phyloP scores from a whole-genome alignment of 1,140 invertebrate species.

The Halesus radiatus region DNA sequence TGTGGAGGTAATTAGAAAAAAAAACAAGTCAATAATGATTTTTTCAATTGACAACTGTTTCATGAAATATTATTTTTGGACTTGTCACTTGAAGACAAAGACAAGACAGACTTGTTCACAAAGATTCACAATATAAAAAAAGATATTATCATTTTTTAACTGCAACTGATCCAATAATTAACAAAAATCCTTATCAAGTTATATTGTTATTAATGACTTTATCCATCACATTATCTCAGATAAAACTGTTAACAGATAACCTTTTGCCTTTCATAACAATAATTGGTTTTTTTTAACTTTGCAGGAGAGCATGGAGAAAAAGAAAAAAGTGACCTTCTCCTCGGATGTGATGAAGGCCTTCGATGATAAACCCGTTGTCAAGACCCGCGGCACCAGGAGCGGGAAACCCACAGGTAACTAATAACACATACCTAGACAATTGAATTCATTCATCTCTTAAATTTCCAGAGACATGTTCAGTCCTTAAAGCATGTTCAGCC shows the following conservation, averaged over 20 bases:
- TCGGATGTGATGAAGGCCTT: constrained; percentile 12
- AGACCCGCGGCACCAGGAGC: background rate
- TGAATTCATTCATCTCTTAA: background rate
- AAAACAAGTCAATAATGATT: no score
- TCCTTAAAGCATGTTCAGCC: no score
- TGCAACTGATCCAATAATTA: background rate
- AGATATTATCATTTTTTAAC: background rate
- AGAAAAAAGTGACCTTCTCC: constrained; percentile 49
- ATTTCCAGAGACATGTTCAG: no score
- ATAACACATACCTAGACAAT: background rate
- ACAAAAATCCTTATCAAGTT: background rate
- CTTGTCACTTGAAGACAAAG: no score
- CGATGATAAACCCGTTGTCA: background rate
- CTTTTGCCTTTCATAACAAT: background rate
- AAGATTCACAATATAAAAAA: no score
- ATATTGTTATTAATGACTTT: background rate
- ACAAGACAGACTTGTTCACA: no score
- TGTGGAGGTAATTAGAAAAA: no score
- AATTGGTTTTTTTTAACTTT: background rate
- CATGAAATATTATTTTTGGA: no score
- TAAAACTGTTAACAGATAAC: constrained; percentile 1
- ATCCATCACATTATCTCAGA: background rate
- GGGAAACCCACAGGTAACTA: constrained; percentile 17
- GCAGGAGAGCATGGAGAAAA: constrained; percentile 33
- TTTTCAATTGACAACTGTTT: no score